Evolutionary conservation across 2,113 vertebrate genomes (phyloP), one percentile per base, ranked within the genome.

Genomic region (Rafetus swinhoei): DNA sequence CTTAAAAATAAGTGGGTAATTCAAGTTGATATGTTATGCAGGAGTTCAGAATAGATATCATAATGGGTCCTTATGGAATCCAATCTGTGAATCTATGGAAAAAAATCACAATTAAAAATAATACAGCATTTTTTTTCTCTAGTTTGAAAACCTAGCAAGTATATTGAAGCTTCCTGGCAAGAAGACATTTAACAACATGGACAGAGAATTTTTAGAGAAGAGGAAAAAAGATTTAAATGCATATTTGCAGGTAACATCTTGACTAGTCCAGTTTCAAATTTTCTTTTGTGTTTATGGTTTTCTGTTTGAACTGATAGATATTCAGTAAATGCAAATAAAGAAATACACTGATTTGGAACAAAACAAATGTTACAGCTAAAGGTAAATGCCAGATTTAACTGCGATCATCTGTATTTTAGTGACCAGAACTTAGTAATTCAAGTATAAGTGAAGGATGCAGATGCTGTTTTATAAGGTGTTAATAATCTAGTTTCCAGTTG

Each of bases 151-250:
- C 97, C 97, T 99, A 81, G 97, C 98, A 81, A 98, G 98, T 72
- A 97, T 98, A 89, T 98, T 99, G 86, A 99, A 99, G 95, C 99
- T 99, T 97, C 99, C 99, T 27, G 99, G 99, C n/a, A 99, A 99
- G 95, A 99, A 99, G 97, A 99, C 99, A 24, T 99, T 99, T 96
- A 99, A 99, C 97, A 99, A 99, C 95, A 99, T 99, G 99, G 99
- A 99, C 97, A 98, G 98, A 98, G 99, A 99, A 82, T 99, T 99
- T 96, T 97, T 99, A 96, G 99, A 99, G 96, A 99, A 99, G 95
- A 99, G 99, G 87, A 99, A 99, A 97, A 99, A 99, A 90, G 99
- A 99, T 97, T 98, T 99, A 96, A 99, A 99, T 97, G 98, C 99
- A 19, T 98, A 98, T 94, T 98, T 99, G 89, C 99, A 99, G 98